These are phyloP conservation scores for Desoria tigrina DNA, from an alignment of 2,888 invertebrate species.

Conservation along the genomic window DNA sequence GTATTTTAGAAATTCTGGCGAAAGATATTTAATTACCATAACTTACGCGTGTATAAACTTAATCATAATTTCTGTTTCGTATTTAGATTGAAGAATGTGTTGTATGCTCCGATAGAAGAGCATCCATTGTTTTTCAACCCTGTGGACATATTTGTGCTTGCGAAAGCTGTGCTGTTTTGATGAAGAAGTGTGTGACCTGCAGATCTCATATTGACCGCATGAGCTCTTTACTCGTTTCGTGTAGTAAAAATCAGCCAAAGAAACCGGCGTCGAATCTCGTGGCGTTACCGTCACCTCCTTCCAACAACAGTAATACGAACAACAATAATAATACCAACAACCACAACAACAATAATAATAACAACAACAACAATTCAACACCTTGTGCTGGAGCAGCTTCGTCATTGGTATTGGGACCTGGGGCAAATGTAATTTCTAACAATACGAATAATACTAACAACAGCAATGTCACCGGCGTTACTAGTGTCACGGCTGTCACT, in stretches of 20 bases:
- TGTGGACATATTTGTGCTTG: constrained; percentile 95
- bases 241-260: constrained; percentile 27
- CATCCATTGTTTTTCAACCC: constrained; percentile 88
- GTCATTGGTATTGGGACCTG: constrained; percentile 33
- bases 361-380: constrained; percentile 31
- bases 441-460: constrained; percentile 28
- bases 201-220: constrained; percentile 79
- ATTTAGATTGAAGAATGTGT: constrained; percentile 89
- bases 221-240: constrained; percentile 54
- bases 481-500: too few relatives aligned
- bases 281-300: constrained; percentile 43
- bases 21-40: too few relatives aligned
- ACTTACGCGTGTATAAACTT: constrained; percentile 28
- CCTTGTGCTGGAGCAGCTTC: constrained; percentile 22
- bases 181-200: constrained; percentile 97
- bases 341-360: constrained; percentile 35
- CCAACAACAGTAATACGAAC: constrained; percentile 30
- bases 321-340: constrained; percentile 42
- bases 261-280: constrained; percentile 50
- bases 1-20: background rate
- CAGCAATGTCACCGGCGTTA: constrained; percentile 20
- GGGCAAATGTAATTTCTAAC: constrained; percentile 35
- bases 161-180: constrained; percentile 77
- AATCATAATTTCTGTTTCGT: constrained; percentile 25
- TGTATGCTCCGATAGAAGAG: constrained; percentile 91